These are phyloP conservation scores for Enoplosus armatus DNA, from an alignment of 2,797 vertebrate genomes.

Conservation along the genomic window DNA sequence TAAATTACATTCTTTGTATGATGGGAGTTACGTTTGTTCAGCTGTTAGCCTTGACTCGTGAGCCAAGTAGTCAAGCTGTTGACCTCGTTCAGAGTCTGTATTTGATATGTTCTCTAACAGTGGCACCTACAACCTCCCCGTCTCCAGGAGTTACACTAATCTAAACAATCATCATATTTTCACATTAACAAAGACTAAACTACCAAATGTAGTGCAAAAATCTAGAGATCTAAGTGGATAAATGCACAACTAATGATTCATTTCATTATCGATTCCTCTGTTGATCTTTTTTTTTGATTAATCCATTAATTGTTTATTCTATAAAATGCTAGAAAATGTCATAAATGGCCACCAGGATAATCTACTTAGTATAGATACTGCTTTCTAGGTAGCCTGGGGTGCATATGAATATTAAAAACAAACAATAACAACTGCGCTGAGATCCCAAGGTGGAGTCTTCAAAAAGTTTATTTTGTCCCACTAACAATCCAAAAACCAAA, in stretches of 20 bases:
- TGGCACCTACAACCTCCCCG: not conserved
- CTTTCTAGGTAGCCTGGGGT: not conserved
- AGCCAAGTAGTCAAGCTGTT: not conserved
- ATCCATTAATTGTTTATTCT: too few relatives aligned
- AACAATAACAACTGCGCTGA: not conserved
- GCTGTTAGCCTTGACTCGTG: not conserved
- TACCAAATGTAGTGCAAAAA: not conserved
- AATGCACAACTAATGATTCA: not conserved
- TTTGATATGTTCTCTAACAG: not conserved
- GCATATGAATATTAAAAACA: not conserved
- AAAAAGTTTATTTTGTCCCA: not conserved
- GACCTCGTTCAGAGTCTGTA: slow-evolving; percentile 2
- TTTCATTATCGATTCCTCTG: not conserved
- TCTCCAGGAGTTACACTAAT: not conserved
- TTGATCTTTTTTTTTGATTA: too few relatives aligned
- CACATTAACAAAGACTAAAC: not conserved
- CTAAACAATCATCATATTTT: not conserved
- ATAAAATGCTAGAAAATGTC: too few relatives aligned
- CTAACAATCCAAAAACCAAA: not conserved
- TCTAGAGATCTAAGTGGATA: not conserved
- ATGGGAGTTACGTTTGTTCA: not conserved
- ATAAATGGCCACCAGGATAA: not conserved
- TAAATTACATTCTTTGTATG: not conserved
- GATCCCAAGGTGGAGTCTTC: not conserved
- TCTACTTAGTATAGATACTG: not conserved